Evolutionary conservation across 2,113 vertebrate genomes (phyloP).

Genomic region (Catharus fuscescens): DNA sequence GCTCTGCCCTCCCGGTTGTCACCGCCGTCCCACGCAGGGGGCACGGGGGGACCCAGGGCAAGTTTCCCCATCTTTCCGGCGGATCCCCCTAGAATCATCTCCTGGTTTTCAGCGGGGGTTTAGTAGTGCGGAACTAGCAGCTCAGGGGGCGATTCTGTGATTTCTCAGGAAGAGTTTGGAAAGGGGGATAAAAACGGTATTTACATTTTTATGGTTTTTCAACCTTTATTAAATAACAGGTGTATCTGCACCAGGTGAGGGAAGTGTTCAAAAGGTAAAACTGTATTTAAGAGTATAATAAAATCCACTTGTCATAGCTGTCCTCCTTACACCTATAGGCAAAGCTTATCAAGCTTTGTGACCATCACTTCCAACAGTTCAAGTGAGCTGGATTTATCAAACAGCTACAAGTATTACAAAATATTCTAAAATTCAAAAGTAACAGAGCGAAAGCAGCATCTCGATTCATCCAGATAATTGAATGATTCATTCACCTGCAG

Average conservation of each 20-base stretch:
- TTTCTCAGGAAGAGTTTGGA: not conserved
- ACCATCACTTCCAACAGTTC: not conserved
- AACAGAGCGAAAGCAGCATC: not conserved
- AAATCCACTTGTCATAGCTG: not conserved
- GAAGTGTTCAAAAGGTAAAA: accelerated
- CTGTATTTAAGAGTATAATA: not conserved
- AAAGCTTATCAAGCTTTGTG: not conserved
- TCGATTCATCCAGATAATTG: not conserved
- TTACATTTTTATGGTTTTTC: accelerated
- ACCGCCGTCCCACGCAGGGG: accelerated
- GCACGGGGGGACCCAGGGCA: no score
- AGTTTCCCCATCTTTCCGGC: accelerated
- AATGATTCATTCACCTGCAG: not conserved
- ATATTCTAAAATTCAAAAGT: not conserved
- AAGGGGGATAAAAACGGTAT: accelerated
- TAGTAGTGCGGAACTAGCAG: accelerated
- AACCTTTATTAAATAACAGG: not conserved
- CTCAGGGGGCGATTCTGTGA: accelerated
- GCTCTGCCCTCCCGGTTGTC: not conserved
- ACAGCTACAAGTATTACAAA: not conserved
- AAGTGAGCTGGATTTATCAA: not conserved
- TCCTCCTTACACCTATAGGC: not conserved
- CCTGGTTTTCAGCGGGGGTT: accelerated
- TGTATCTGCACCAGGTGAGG: not conserved
- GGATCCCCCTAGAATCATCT: accelerated